Base-by-base conservation (phyloP, 2,888 invertebrate genomes). In the Baronia brevicornis region DNA sequence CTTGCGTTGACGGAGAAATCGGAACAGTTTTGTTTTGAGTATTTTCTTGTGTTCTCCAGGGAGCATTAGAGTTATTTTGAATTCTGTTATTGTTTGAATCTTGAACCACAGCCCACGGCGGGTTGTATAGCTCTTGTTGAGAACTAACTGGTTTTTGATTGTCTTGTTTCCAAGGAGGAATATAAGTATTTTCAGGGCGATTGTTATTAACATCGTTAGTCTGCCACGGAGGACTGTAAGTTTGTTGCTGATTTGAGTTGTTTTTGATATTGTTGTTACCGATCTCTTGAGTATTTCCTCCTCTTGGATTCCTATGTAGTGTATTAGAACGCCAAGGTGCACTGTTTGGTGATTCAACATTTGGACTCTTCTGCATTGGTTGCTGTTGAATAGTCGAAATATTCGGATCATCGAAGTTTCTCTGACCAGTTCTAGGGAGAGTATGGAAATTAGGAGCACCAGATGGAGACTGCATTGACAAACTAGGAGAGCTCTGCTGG, bases 251-350 rank as follows among this genome's bases (percentile, higher is more conserved):
- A 36, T 65, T 65, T 5, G 43, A 33, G 28, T 50, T 64, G 13
- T 53, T n/a, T n/a, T n/a, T n/a, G n/a, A n/a, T 57, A 40, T 51
- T 60, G 18, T 68, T 72, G 24, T 65, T 68, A 33, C 50, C 45
- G n/a, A 38, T 48, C 39, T 61, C 60, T 32, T 67, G 61, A 28
- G 46, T 60, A 36, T 75, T 71, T 23, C 52, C 47, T 38, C 70
- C 78, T 7, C 57, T 58, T 20, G 66, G 57, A 38, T 68, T 54
- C 51, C 77, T 66, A 34, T 69, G 78, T 2, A 80, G 44, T 5
- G 84, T 79, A 29, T 62, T 63, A 4, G 82, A 65, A 44, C 82
- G 60, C 84, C 84, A 82, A 3, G 82, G 79, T 2, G 79, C 58
- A 19, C 58, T 39, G 37, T 67, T 73, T 13, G 51, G 36, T 11